Base-by-base conservation (phyloP, 2,888 invertebrate genomes). In the Drepana falcataria region DNA sequence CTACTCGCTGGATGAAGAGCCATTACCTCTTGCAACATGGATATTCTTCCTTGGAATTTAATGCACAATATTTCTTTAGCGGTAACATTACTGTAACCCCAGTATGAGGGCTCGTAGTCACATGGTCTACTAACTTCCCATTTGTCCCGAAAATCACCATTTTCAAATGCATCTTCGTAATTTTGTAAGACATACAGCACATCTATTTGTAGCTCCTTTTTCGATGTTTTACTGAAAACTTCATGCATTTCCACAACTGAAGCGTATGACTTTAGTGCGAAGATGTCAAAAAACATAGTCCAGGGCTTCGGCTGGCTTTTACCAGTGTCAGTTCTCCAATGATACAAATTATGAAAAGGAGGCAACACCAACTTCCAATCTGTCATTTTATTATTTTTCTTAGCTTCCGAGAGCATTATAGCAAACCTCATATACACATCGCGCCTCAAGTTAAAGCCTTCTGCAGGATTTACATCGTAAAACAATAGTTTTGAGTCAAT, bases 371-470 rank as follows among this genome's bases (percentile, higher is more conserved):
- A 73, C 47, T 90, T 89, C 81, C 94, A 93, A 55, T 93, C 87
- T 34, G 79, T 79, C 49, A 87, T 85, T 56, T 80, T 77, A 0
- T 84, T 83, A 7, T 85, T 78, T 55, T 91, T 91, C 56, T 93
- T 91, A 54, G 97, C 89, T 57, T 94, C 93, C 40, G 94, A 92
- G 0, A 97, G 91, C 75, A 98, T 94, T 51, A 96, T 95, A 1
- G 98, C 98, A 70, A 98, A 92, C 66, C 99, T 93, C 92, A 99
- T 95, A 75, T 97, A 99, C 2, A 99, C 99, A 91, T 99, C 99
- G 44, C 99, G 93, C 21, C 98, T 92, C 59, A 99, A 92, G 90
- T 99, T 99, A 77, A 99, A 99, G 0, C 99, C 99, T 91, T 99
- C 99, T 0, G 96, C 95, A 2, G 95, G 95, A 90, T 99, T 99